These are phyloP conservation scores for Eulemur macaco DNA, from an alignment of 2,113 vertebrate species.

Conservation along the genomic window DNA sequence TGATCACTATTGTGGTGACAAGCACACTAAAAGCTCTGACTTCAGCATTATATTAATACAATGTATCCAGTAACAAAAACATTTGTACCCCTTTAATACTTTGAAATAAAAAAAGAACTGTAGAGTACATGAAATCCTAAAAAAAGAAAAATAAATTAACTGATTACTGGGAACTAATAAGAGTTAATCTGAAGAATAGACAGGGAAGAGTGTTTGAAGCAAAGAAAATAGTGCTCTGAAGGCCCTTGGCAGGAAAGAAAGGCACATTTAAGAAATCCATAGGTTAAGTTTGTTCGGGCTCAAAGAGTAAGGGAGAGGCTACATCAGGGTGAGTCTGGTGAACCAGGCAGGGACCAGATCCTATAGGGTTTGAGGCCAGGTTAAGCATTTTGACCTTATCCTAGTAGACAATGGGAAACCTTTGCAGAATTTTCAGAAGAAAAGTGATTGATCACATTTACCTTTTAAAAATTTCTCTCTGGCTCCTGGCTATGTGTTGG, in stretches of 20 bases:
- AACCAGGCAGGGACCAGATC: background rate
- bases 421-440: background rate
- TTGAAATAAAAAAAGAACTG: too few relatives aligned
- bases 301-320: background rate
- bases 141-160: background rate
- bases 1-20: too few relatives aligned
- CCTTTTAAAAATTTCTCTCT: background rate
- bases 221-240: background rate
- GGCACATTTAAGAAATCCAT: background rate
- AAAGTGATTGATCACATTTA: background rate
- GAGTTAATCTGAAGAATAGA: background rate
- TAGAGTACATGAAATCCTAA: too few relatives aligned
- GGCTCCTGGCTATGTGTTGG: background rate
- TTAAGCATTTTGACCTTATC: background rate
- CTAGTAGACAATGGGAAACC: background rate
- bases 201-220: background rate
- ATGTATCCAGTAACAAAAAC: too few relatives aligned
- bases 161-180: background rate
- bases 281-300: background rate
- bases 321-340: background rate
- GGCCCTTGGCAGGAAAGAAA: background rate
- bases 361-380: background rate
- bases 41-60: too few relatives aligned
- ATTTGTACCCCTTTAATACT: too few relatives aligned
- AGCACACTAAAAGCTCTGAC: too few relatives aligned